Evolutionary conservation across 2,888 invertebrate genomes (phyloP).

Genomic region (Chaitophorus viminalis): DNA sequence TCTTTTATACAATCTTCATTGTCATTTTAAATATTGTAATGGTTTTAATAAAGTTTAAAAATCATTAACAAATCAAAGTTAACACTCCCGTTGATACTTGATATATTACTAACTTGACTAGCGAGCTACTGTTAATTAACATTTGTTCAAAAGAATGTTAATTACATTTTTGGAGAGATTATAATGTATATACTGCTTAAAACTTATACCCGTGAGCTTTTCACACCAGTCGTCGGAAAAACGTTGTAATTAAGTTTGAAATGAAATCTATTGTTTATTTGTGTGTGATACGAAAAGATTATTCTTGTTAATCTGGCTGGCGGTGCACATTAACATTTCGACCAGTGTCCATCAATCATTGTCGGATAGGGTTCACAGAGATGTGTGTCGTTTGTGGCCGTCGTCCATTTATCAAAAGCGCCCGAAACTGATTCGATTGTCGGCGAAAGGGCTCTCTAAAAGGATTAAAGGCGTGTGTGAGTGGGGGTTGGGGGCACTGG

Average conservation of each 20-base stretch:
- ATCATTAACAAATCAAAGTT: too few relatives aligned
- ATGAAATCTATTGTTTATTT: constrained; percentile 26
- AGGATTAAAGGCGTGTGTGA: constrained; percentile 50
- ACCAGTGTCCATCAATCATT: constrained; percentile 60
- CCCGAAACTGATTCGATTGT: constrained; percentile 61
- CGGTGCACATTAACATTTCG: constrained; percentile 54
- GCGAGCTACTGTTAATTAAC: too few relatives aligned
- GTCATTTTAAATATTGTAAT: too few relatives aligned
- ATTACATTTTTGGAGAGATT: too few relatives aligned
- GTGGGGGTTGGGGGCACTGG: constrained; percentile 14
- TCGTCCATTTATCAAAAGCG: constrained; percentile 61
- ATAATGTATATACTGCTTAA: not conserved
- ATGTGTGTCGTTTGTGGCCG: constrained; percentile 57
- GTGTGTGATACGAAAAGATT: constrained; percentile 44
- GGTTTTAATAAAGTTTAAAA: too few relatives aligned
- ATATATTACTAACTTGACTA: too few relatives aligned
- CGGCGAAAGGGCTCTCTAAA: constrained; percentile 58
- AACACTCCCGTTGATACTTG: too few relatives aligned
- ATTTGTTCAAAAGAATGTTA: too few relatives aligned
- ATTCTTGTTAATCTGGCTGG: constrained; percentile 52
- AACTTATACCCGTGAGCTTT: not conserved
- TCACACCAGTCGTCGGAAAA: not conserved
- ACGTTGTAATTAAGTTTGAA: constrained; percentile 7
- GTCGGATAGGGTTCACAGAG: constrained; percentile 51
- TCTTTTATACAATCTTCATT: too few relatives aligned